Base-by-base conservation (phyloP, 2,113 vertebrate genomes). In the Indri indri region DNA sequence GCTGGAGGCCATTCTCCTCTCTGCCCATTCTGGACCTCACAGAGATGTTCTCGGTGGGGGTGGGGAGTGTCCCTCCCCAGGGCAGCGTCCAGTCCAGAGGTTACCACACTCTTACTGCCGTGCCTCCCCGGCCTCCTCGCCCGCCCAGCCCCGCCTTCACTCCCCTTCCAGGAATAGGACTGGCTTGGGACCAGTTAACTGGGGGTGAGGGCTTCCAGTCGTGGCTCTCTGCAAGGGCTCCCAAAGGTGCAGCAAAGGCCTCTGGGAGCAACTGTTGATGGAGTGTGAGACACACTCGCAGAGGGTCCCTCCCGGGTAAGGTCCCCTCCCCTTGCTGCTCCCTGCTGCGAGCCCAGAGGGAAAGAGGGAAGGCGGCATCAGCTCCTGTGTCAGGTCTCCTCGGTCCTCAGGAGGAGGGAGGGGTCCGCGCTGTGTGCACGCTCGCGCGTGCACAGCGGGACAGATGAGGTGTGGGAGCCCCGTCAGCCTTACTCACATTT, bases 401-500 rank as follows among this genome's bases (percentile, higher is more conserved):
- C 59, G 18, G 47, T 52, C 71, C 50, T 50, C 37, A 34, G 88
- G 83, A 61, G 42, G 30, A 42, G 45, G 61, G 52, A 9, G 45
- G n/a, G 50, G 50, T 0, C 1, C 11, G 40, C 6, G 52, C n/a
- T 10, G 25, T 0, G 3, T 9, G 34, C n/a, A 40, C 30, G 18
- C 57, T 3, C 0, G 4, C 0, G 0, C 47, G 34, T 47, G 91
- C n/a, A 25, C 18, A 0, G 0, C 6, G 88, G 77, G 25, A 23
- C 4, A 47, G 71, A 30, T 3, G 2, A 40, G 81, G n/a, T 4
- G 1, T n/a, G 27, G 45, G 45, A 40, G 42, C 87, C 91, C 91
- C 91, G n/a, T 17, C 45, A 76, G 25, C 30, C 47, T 86, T 94
- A 94, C 98, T 98, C 90, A 98, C 97, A 98, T 98, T 88, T 96